Evolutionary conservation across 1,140 invertebrate species (phyloP).

Genomic region (Reticulitermes speratus): DNA sequence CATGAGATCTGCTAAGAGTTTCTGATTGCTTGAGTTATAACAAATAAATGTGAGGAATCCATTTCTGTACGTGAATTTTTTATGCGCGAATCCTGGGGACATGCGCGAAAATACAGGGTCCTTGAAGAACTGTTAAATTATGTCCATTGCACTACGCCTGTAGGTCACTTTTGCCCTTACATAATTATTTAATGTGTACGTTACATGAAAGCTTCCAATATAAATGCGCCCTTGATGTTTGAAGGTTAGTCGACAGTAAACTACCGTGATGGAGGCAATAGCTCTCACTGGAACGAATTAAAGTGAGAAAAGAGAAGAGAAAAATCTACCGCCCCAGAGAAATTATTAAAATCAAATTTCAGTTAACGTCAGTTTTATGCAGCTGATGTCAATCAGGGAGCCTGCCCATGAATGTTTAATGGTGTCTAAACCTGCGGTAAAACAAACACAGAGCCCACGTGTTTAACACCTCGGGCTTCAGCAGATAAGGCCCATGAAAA

Average conservation of each 20-base stretch:
- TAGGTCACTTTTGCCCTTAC: too few relatives aligned
- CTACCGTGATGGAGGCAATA: background rate
- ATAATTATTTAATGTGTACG: too few relatives aligned
- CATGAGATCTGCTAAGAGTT: too few relatives aligned
- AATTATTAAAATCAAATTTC: constrained; percentile 16
- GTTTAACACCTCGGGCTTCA: background rate
- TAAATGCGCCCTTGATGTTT: background rate
- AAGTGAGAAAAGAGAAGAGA: background rate
- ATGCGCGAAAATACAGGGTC: too few relatives aligned
- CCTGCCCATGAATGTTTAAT: background rate
- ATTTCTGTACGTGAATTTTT: too few relatives aligned
- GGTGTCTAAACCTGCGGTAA: background rate
- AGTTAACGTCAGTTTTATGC: constrained; percentile 2
- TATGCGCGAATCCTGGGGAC: too few relatives aligned
- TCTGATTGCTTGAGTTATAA: too few relatives aligned
- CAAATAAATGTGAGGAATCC: too few relatives aligned
- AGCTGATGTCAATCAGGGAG: background rate
- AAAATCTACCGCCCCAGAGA: background rate
- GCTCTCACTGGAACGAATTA: background rate
- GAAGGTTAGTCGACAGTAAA: background rate
- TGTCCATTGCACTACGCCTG: too few relatives aligned
- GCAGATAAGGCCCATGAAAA: background rate
- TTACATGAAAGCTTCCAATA: too few relatives aligned
- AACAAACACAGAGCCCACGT: background rate
- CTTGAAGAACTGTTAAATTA: too few relatives aligned